Base-by-base conservation (phyloP, 2,113 vertebrate species). In the Climacteris rufus region DNA sequence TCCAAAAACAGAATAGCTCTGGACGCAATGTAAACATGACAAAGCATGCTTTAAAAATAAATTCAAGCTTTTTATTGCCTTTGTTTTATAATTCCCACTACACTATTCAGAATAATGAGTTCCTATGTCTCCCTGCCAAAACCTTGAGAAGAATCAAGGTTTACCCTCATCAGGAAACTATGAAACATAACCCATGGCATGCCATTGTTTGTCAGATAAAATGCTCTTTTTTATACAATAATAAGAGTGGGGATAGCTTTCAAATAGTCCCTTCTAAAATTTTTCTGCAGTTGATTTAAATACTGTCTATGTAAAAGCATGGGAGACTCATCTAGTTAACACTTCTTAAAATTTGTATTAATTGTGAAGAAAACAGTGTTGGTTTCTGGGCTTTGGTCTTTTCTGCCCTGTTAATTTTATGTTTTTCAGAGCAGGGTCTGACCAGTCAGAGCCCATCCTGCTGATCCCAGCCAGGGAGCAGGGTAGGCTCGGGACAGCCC, bases 61-160 rank as follows among this genome's bases (percentile, higher is more conserved):
- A 57, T 64, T 44, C 30, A 60, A 77, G 40, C 44, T 20, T 70
- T 83, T 74, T 89, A 68, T 71, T 68, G 56, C 39, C 47, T 93
- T 95, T 95, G 90, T 95, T 96, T 90, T 50, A 15, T 54, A 95
- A 92, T 92, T 95, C 83, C 83, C 88, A 33, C 27, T 49, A 64
- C 88, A 92, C 68, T 90, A 15, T 63, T 95, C 39, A 89, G 64
- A 86, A 57, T 96, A 94, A 94, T 93, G 83, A 90, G 64, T 94
- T 93, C 79, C 61, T 94, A 39, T 87, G 88, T 82, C 88, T 96
- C 18, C 37, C 68, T 94, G 93, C 93, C 96, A 95, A 95, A 93
- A 56, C 68, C 64, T 83, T 90, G 75, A 71, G 76, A 74, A 94
- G 94, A 80, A 63, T 44, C 31, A 90, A 83, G 52, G 57, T 90